These are phyloP conservation scores for Aleiodes testaceus DNA, from an alignment of 2,888 invertebrate genomes.

Conservation along the genomic window DNA sequence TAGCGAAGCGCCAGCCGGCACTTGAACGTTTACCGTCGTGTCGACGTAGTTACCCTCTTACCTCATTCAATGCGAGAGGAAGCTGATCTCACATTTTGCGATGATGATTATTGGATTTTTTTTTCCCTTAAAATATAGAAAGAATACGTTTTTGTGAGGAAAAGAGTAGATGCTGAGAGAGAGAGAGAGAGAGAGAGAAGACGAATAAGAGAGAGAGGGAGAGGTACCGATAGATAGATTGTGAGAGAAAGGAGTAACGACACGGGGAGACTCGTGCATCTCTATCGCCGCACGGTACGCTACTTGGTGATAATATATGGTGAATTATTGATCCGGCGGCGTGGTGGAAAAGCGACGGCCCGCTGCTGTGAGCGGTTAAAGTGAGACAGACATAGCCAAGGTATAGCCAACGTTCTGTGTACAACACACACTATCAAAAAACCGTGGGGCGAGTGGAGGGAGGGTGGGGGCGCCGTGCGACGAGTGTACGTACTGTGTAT, in stretches of 20 bases:
- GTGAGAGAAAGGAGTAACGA: slow-evolving; percentile 24
- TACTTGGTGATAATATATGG: slow-evolving; percentile 60
- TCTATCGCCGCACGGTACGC: slow-evolving; percentile 40
- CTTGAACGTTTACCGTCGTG: slow-evolving; percentile 35
- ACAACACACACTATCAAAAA: slow-evolving; percentile 28
- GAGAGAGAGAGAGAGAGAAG: slow-evolving; percentile 44
- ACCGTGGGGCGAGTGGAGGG: slow-evolving; percentile 33
- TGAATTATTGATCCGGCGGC: slow-evolving; percentile 68
- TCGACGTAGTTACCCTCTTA: slow-evolving; percentile 24
- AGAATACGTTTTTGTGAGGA: slow-evolving; percentile 35
- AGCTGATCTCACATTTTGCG: neutral
- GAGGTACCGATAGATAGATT: slow-evolving; percentile 26
- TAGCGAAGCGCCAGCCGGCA: slow-evolving; percentile 32
- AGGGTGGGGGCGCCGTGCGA: slow-evolving; percentile 18
- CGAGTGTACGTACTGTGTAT: slow-evolving; percentile 24
- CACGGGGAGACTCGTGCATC: slow-evolving; percentile 40
- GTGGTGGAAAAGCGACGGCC: slow-evolving; percentile 61
- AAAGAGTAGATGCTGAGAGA: slow-evolving; percentile 42
- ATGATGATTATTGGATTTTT: neutral
- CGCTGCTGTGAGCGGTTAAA: slow-evolving; percentile 36
- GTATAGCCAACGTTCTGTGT: slow-evolving; percentile 21
- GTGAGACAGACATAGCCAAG: slow-evolving; percentile 36
- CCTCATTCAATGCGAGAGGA: slow-evolving; percentile 12
- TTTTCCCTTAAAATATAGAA: neutral
- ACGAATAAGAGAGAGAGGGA: slow-evolving; percentile 41